These are phyloP conservation scores for Lutraria lutraria DNA, from an alignment of 2,888 invertebrate species.

Conservation along the genomic window DNA sequence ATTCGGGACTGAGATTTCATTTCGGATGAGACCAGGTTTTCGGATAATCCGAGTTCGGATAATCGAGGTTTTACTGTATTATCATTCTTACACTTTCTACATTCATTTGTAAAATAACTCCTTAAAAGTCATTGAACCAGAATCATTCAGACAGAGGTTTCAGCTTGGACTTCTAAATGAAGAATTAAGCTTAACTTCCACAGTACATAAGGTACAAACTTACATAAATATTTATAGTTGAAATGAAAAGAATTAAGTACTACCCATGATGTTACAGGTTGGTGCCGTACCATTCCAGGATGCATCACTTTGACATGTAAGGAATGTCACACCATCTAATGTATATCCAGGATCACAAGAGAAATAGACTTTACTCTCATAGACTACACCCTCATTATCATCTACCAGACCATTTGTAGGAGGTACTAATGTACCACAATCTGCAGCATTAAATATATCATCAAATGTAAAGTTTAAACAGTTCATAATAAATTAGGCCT, in stretches of 20 bases:
- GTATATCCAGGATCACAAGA: constrained; percentile 57
- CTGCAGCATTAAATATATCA: constrained; percentile 23
- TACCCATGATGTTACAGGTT: constrained; percentile 59
- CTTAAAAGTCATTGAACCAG: background rate
- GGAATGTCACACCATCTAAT: constrained; percentile 43
- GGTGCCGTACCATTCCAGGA: constrained; percentile 53
- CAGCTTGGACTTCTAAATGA: no score
- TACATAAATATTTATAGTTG: background rate
- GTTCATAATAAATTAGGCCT: no score
- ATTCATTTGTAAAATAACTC: background rate
- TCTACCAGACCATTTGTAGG: constrained; percentile 50
- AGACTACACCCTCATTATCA: constrained; percentile 43
- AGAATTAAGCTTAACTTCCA: background rate
- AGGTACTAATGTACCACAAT: constrained; percentile 51
- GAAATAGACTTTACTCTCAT: constrained; percentile 44
- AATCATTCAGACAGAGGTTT: no score
- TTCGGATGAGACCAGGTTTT: no score
- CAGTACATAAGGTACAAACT: background rate
- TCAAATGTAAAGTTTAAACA: no score
- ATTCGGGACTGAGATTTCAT: no score
- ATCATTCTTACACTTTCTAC: no score
- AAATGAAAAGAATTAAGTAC: background rate
- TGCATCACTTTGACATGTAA: constrained; percentile 46
- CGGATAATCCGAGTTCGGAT: no score
- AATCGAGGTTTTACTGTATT: no score